Conservation (phyloP, 2,797 vertebrate species). For the Sylvilagus floridanus region DNA sequence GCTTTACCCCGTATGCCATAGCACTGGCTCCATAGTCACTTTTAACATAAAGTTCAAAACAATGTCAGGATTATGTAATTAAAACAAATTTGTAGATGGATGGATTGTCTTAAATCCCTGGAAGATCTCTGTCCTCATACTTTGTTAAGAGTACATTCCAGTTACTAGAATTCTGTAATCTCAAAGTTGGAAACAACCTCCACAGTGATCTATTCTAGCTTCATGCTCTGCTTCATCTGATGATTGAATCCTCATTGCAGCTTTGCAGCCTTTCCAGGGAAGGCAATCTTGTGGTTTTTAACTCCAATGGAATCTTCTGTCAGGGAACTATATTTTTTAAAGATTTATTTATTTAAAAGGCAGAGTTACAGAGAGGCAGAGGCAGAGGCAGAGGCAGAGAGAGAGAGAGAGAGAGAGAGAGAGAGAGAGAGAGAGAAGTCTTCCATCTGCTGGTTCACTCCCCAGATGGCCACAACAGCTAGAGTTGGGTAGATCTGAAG, state of each 20-base stretch:
- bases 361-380: no score
- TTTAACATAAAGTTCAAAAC: slow-evolving; percentile 19
- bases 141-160: not conserved
- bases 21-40: not conserved
- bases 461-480: no score
- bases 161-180: not conserved
- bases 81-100: not conserved
- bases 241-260: not conserved
- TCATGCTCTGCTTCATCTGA: not conserved
- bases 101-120: not conserved
- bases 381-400: no score
- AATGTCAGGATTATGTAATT: slow-evolving; percentile 7
- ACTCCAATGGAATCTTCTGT: not conserved
- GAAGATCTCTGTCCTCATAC: not conserved
- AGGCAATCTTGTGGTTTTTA: not conserved
- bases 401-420: no score
- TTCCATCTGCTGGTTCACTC: no score
- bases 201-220: not conserved
- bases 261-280: not conserved
- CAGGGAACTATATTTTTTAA: no score
- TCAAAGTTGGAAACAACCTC: not conserved
- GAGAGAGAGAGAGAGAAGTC: no score
- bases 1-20: no score
- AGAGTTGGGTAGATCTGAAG: no score
- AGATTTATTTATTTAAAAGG: no score